Percentiles rank a stretch among this genome's conserved stretches.
Evolutionary conservation across 2,113 vertebrate genomes (phyloP).

Genomic region (Mesembrinibis cayennensis): DNA sequence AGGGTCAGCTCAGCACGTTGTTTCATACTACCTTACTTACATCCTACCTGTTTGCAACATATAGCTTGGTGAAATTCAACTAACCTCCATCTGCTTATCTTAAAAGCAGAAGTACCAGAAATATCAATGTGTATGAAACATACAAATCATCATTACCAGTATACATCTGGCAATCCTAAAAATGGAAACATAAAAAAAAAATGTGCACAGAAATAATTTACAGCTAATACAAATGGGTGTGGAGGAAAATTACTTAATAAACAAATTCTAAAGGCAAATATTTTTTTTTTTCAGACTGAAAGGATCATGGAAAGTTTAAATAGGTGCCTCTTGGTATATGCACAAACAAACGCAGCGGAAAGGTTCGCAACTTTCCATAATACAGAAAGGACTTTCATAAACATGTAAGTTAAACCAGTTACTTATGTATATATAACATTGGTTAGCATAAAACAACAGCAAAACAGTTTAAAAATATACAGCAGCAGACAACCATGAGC

Average conservation of each 20-base stretch:
- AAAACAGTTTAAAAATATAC: background rate
- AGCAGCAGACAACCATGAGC: background rate
- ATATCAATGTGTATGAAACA: background rate
- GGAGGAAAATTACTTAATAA: background rate
- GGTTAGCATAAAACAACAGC: background rate
- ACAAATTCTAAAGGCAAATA: background rate
- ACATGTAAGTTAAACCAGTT: background rate
- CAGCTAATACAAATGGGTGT: background rate
- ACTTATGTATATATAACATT: background rate
- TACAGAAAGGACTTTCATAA: background rate
- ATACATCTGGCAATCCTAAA: constrained; percentile 6
- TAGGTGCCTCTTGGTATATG: background rate
- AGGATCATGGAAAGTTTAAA: background rate
- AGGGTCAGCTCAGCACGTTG: background rate
- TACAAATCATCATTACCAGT: background rate
- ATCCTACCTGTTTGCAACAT: background rate
- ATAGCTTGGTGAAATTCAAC: background rate
- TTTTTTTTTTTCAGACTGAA: background rate
- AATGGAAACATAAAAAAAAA: background rate
- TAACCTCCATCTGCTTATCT: background rate
- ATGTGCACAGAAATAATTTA: background rate
- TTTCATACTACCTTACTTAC: background rate
- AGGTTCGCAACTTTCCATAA: background rate
- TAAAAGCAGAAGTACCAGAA: background rate
- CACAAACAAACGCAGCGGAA: background rate